A percentile compares a stretch with the other conserved stretches of the same genome.
These are phyloP conservation scores for Agelas oroides DNA, from an alignment of 37 sponge, comb jelly and placozoan genomes.

Conservation along the genomic window DNA sequence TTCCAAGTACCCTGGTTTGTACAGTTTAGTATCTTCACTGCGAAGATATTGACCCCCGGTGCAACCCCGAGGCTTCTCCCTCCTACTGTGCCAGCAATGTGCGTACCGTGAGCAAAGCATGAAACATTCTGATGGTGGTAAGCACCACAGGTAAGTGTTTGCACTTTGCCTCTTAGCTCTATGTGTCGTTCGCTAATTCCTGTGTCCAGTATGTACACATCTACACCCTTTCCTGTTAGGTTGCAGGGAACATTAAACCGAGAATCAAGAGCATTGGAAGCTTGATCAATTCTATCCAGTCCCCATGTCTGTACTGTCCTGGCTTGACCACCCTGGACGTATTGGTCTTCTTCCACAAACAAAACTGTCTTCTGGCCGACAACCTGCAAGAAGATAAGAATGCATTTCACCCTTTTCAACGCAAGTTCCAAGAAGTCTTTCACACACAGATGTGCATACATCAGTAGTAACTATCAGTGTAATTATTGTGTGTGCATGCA, in stretches of 20 bases:
- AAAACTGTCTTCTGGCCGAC: slow-evolving; percentile 17
- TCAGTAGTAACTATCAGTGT: too few species aligned
- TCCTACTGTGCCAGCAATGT: slow-evolving; percentile 73
- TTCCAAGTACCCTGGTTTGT: slow-evolving; percentile 19
- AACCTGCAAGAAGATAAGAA: slow-evolving; percentile 13
- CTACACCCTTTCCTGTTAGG: slow-evolving; percentile 75
- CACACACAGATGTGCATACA: too few species aligned
- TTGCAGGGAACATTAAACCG: slow-evolving; percentile 53
- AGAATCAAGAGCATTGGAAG: slow-evolving; percentile 1
- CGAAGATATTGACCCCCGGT: slow-evolving; percentile 59
- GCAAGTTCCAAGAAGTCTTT: too few species aligned
- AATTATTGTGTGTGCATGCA: too few species aligned
- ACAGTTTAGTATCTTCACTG: slow-evolving; percentile 68
- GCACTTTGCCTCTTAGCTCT: slow-evolving; percentile 57
- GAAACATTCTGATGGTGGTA: slow-evolving; percentile 19
- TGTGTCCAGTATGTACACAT: slow-evolving; percentile 83
- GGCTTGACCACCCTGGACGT: slow-evolving; percentile 6
- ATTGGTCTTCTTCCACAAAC: slow-evolving; percentile 66
- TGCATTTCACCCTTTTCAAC: too few species aligned
- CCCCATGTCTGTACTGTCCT: slow-evolving; percentile 50
- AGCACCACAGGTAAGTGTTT: slow-evolving; percentile 52
- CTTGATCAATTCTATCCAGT: slow-evolving; percentile 68
- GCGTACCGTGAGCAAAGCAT: slow-evolving; percentile 77
- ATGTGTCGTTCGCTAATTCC: slow-evolving; percentile 63
- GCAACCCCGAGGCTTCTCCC: slow-evolving; percentile 70